Percentiles rank a stretch among this genome's conserved stretches.
Conservation (phyloP, 1,140 invertebrate genomes). For the Phymorhynchus buccinoides region DNA sequence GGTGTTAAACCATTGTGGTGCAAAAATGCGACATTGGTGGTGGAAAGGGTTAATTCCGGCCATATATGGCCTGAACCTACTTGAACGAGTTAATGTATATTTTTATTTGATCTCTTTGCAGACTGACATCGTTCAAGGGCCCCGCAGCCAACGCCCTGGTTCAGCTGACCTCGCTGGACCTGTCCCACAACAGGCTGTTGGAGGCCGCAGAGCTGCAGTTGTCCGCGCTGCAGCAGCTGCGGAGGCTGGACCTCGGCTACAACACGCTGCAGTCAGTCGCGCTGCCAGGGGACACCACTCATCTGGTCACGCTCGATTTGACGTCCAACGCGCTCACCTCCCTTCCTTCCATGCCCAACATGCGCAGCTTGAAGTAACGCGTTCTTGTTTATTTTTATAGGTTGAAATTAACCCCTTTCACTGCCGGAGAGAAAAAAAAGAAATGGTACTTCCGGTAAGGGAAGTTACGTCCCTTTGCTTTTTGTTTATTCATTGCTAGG, state of each 20-base stretch:
- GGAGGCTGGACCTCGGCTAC: slow-evolving; percentile 56
- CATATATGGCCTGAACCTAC: no score
- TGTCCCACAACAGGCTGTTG: slow-evolving; percentile 56
- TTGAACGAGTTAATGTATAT: no score
- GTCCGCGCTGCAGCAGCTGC: slow-evolving; percentile 44
- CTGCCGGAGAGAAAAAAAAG: no score
- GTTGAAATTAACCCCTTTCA: no score
- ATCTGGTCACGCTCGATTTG: slow-evolving; percentile 51
- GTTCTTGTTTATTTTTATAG: no score
- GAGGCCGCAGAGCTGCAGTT: slow-evolving; percentile 44
- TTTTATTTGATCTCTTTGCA: no score
- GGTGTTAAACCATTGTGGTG: no score
- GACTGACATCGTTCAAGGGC: slow-evolving; percentile 29
- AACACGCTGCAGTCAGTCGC: slow-evolving; percentile 53
- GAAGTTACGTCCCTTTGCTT: no score
- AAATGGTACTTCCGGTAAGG: no score
- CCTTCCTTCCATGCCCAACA: slow-evolving; percentile 44
- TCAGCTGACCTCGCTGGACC: slow-evolving; percentile 49
- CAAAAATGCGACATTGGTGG: no score
- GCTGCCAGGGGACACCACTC: slow-evolving; percentile 44
- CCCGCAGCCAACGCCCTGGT: neutral
- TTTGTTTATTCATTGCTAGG: no score
- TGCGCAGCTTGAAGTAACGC: slow-evolving; percentile 48
- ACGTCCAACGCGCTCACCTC: slow-evolving; percentile 54
- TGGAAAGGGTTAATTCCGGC: no score